phyloP scores from a whole-genome alignment of 2,113 vertebrate genomes.

The Ceyx cyanopectus region DNA sequence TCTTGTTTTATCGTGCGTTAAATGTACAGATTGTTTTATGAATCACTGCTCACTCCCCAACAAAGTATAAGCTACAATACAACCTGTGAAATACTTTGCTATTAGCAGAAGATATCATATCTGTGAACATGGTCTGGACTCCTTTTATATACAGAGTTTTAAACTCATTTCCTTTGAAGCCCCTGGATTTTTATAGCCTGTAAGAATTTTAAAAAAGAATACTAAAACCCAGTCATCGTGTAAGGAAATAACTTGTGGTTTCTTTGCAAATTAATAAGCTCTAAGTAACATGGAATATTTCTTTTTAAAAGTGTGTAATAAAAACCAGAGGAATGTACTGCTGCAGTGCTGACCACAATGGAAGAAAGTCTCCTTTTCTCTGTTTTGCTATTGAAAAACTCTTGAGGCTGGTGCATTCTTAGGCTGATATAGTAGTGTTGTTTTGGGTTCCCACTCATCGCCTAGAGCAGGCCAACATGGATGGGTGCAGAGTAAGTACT shows the following conservation, averaged over 20 bases:
- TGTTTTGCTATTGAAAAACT: constrained; percentile 61
- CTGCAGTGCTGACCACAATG: constrained; percentile 49
- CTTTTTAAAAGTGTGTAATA: constrained; percentile 64
- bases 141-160: constrained; percentile 39
- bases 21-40: constrained; percentile 22
- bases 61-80: not conserved
- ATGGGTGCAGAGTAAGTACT: constrained; percentile 69
- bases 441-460: constrained; percentile 35
- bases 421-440: not conserved
- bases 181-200: constrained; percentile 24
- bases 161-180: constrained; percentile 73
- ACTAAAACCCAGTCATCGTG: constrained; percentile 13
- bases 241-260: constrained; percentile 73
- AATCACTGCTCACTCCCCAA: constrained; percentile 18
- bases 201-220: not conserved
- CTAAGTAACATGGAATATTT: constrained; percentile 69
- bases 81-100: constrained; percentile 52
- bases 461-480: constrained; percentile 77
- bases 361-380: constrained; percentile 62
- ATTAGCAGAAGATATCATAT: constrained; percentile 24
- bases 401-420: constrained; percentile 43
- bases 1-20: not conserved
- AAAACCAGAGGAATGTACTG: constrained; percentile 57
- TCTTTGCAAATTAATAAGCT: constrained; percentile 77
- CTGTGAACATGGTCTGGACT: constrained; percentile 45